phyloP scores from a whole-genome alignment of 2,888 invertebrate species.

The Tricholauxania praeusta region DNA sequence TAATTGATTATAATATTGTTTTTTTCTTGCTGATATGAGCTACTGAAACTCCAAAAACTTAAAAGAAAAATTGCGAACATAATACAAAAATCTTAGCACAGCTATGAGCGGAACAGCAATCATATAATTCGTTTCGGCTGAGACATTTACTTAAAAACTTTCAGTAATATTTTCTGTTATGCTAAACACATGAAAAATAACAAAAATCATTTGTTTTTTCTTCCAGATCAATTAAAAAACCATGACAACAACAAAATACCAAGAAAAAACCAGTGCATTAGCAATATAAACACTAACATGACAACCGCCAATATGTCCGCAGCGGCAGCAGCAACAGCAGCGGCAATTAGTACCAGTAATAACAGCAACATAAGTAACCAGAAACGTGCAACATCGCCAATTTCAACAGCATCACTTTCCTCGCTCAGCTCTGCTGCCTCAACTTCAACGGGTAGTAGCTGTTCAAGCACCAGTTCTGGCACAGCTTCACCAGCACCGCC shows the following conservation, averaged over 20 bases:
- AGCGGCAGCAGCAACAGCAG: conserved; percentile 56
- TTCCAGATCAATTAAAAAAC: conserved; percentile 50
- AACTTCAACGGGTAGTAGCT: background rate
- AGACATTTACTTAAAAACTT: too few relatives aligned
- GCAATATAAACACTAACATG: conserved; percentile 39
- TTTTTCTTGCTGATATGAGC: too few relatives aligned
- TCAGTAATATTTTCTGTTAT: too few relatives aligned
- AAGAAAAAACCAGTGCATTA: conserved; percentile 16
- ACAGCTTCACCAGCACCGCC: conserved; percentile 40
- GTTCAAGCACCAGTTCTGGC: conserved; percentile 26
- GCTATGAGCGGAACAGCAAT: too few relatives aligned
- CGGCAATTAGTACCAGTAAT: conserved; percentile 39
- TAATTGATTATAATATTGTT: too few relatives aligned
- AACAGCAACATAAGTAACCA: conserved; percentile 39
- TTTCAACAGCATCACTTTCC: conserved; percentile 27
- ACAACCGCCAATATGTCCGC: conserved; percentile 54
- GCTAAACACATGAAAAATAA: too few relatives aligned
- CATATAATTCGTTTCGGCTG: too few relatives aligned
- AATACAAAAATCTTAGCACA: too few relatives aligned
- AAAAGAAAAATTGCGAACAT: too few relatives aligned
- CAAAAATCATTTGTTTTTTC: conserved; percentile 22
- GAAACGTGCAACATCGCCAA: conserved; percentile 39
- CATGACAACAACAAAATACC: conserved; percentile 44
- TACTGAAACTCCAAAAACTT: too few relatives aligned
- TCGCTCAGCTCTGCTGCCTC: conserved; percentile 11